Conservation (phyloP, 2,888 invertebrate genomes). For the Chrysodeixis includens region DNA sequence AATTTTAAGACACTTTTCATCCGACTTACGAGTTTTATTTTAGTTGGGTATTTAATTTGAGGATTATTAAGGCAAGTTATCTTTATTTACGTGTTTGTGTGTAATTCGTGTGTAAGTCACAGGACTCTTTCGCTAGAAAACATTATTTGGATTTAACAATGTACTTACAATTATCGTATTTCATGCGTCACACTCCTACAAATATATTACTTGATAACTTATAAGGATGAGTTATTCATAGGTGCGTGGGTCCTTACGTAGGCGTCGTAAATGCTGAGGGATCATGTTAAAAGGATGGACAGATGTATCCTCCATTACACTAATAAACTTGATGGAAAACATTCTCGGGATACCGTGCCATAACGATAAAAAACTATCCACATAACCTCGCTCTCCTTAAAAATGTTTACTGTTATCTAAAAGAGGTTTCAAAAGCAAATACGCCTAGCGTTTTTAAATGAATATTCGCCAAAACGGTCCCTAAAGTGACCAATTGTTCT, state of each 20-base stretch:
- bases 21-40: conserved; percentile 48
- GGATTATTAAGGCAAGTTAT: conserved; percentile 22
- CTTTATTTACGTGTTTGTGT: conserved; percentile 18
- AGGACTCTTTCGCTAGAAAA: neutral
- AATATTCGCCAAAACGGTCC: conserved; percentile 9
- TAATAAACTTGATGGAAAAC: neutral
- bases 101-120: neutral
- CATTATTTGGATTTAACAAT: neutral
- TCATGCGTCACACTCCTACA: no score
- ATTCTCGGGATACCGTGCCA: neutral
- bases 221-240: neutral
- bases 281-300: neutral
- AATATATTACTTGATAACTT: neutral
- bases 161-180: neutral
- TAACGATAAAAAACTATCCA: neutral
- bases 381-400: neutral
- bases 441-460: conserved; percentile 2
- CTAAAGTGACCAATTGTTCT: conserved; percentile 20
- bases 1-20: conserved; percentile 66
- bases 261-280: neutral
- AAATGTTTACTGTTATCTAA: no score
- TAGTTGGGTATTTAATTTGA: conserved; percentile 24
- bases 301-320: neutral
- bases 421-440: conserved; percentile 1
- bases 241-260: neutral